Percentiles rank a stretch among this genome's conserved stretches.
phyloP scores from a whole-genome alignment of 30 jellyfish, hydroid and myxozoan genomes.

The Cassiopea andromeda region DNA sequence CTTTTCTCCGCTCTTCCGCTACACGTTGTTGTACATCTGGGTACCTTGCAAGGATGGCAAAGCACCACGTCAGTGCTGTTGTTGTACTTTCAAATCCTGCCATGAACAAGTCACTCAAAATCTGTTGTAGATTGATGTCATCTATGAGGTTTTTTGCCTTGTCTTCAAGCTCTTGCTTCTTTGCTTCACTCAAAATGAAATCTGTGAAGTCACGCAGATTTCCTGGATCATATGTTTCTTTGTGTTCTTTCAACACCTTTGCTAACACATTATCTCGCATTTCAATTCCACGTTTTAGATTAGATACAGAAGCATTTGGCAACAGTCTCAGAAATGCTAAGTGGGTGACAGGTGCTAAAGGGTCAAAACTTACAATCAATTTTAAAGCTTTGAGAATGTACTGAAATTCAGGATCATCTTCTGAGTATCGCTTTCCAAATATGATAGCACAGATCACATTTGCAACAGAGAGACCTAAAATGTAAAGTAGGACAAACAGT shows the following conservation, averaged over 20 bases:
- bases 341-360: conserved; percentile 12
- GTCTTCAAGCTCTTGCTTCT: conserved; percentile 4
- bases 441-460: conserved; percentile 60
- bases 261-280: conserved; percentile 42
- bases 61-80: conserved; percentile 68
- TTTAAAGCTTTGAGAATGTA: neutral
- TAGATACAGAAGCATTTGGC: conserved; percentile 44
- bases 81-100: conserved; percentile 76
- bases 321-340: conserved; percentile 72
- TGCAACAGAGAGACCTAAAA: conserved; percentile 32
- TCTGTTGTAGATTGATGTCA: conserved; percentile 44
- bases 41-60: conserved; percentile 63
- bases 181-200: conserved; percentile 39
- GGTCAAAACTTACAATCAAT: neutral
- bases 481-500: too few species aligned
- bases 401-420: conserved; percentile 27
- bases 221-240: conserved; percentile 56
- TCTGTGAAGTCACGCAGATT: too few species aligned
- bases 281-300: conserved; percentile 36
- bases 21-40: conserved; percentile 69
- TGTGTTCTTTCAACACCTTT: conserved; percentile 43
- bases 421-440: conserved; percentile 55
- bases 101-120: conserved; percentile 59
- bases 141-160: neutral
- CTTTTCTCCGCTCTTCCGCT: too few species aligned